These are phyloP conservation scores for Periophthalmodon schlosseri DNA, from an alignment of 2,113 vertebrate genomes.

Conservation along the genomic window DNA sequence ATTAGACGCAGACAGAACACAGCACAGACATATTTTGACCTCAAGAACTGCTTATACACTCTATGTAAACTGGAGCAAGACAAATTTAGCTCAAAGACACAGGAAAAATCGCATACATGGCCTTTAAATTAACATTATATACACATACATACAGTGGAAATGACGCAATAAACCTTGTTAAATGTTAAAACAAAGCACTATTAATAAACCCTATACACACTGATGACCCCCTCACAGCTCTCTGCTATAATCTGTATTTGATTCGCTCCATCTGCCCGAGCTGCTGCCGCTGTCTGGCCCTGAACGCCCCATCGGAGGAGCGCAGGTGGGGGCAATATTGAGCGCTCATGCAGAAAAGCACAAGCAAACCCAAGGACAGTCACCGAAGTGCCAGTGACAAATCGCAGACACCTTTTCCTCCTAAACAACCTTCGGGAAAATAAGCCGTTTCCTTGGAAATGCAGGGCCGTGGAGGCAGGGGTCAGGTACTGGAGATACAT, in stretches of 20 bases:
- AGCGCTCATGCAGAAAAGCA: background rate
- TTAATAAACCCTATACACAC: background rate
- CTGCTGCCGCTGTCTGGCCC: background rate
- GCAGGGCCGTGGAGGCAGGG: background rate
- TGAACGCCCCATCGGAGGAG: background rate
- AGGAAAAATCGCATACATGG: too few species aligned
- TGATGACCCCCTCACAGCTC: background rate
- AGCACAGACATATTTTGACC: too few species aligned
- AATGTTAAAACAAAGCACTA: background rate
- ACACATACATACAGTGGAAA: background rate
- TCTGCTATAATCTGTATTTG: conserved; percentile 4
- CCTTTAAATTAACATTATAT: too few species aligned
- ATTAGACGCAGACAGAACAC: too few species aligned
- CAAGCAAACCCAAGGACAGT: conserved; percentile 6
- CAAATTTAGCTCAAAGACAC: too few species aligned
- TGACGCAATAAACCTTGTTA: background rate
- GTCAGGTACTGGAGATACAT: background rate
- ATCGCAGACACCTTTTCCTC: background rate
- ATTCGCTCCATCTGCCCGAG: conserved; percentile 1
- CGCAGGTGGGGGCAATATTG: background rate
- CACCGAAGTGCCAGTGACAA: background rate
- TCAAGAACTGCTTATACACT: too few species aligned
- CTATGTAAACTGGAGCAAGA: too few species aligned
- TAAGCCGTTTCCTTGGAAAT: background rate
- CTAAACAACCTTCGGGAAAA: conserved; percentile 1